These are phyloP conservation scores for Sisor rabdophorus DNA, from an alignment of 2,113 vertebrate species.

Conservation along the genomic window DNA sequence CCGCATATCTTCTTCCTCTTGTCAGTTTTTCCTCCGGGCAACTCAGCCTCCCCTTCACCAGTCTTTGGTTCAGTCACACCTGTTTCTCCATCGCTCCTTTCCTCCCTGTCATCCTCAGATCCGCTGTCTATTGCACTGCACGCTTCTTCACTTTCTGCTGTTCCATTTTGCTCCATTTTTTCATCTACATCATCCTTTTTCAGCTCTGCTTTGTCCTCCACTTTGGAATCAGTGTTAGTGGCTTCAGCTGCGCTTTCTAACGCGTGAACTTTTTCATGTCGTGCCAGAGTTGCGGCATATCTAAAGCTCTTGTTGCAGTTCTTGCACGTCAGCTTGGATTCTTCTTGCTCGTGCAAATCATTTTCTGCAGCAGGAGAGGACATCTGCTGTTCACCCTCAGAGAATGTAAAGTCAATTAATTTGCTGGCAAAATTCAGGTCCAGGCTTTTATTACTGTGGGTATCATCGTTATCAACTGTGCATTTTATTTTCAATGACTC, in stretches of 20 bases:
- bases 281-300: slow-evolving; percentile 84
- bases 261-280: slow-evolving; percentile 85
- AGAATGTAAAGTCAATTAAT: slow-evolving; percentile 92
- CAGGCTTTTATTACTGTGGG: slow-evolving; percentile 90
- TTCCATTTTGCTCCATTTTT: slow-evolving; percentile 54
- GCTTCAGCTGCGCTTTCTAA: slow-evolving; percentile 60
- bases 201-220: slow-evolving; percentile 1
- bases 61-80: slow-evolving; percentile 76
- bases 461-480: slow-evolving; percentile 70
- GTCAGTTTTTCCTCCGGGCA: slow-evolving; percentile 75
- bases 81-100: slow-evolving; percentile 77
- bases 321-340: slow-evolving; percentile 80
- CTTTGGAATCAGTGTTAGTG: slow-evolving; percentile 3
- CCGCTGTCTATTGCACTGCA: slow-evolving; percentile 59
- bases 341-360: slow-evolving; percentile 54
- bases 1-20: slow-evolving; percentile 97
- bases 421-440: slow-evolving; percentile 93
- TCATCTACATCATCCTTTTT: slow-evolving; percentile 62
- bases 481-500: slow-evolving; percentile 32
- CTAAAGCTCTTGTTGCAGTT: slow-evolving; percentile 90
- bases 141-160: slow-evolving; percentile 65
- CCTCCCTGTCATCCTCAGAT: slow-evolving; percentile 78
- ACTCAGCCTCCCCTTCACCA: slow-evolving; percentile 61
- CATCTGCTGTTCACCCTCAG: slow-evolving; percentile 50
- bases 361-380: slow-evolving; percentile 39